A percentile compares a stretch with the other conserved stretches of the same genome.
These are phyloP conservation scores for Actenoides hombroni DNA, from an alignment of 2,113 vertebrate species.

Conservation along the genomic window DNA sequence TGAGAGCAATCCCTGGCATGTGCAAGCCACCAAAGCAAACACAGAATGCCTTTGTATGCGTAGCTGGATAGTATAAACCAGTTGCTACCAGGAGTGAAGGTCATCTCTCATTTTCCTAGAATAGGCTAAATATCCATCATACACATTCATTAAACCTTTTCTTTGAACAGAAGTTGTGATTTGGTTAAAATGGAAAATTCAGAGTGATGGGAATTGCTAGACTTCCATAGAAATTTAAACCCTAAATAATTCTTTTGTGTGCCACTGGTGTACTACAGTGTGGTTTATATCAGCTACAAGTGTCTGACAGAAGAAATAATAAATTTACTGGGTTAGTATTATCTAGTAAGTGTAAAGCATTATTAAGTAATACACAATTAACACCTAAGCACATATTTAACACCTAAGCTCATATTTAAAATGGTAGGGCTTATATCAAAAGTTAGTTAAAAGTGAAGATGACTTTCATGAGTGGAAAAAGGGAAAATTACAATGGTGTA, in stretches of 20 bases:
- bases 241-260: neutral
- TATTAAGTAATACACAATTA: neutral
- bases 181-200: constrained; percentile 49
- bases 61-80: constrained; percentile 56
- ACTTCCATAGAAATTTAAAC: neutral
- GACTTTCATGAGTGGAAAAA: neutral
- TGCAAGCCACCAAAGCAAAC: constrained; percentile 80
- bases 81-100: constrained; percentile 73
- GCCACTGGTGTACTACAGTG: neutral
- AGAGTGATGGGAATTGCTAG: neutral
- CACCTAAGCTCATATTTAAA: neutral
- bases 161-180: constrained; percentile 40
- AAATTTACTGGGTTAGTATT: neutral
- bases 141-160: constrained; percentile 39
- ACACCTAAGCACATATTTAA: neutral
- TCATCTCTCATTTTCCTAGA: constrained; percentile 76
- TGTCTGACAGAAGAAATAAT: neutral
- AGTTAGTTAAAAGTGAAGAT: neutral
- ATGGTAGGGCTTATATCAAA: neutral
- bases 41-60: constrained; percentile 69
- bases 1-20: constrained; percentile 70
- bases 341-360: neutral
- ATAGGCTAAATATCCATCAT: constrained; percentile 67
- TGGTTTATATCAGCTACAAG: neutral
- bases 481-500: neutral